phyloP scores from a whole-genome alignment of 2,797 vertebrate species.

The Oreonectes daqikongensis region DNA sequence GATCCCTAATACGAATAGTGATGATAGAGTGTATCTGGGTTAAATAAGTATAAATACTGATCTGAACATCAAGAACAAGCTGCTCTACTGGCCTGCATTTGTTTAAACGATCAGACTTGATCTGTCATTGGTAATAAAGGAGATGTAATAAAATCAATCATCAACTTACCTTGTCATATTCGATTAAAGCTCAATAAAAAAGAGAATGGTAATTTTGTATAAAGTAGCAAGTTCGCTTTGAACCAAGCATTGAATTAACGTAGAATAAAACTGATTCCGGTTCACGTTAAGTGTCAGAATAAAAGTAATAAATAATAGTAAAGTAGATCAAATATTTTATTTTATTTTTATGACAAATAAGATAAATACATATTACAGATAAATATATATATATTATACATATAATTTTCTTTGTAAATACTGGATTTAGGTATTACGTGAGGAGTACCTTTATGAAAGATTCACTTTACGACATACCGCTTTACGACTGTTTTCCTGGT shows the following conservation, averaged over 20 bases:
- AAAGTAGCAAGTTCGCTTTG: slow-evolving; percentile 1
- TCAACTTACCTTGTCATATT: slow-evolving; percentile 52
- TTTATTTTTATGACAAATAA: not conserved
- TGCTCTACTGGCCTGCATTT: not conserved
- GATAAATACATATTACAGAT: not conserved
- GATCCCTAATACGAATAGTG: not conserved
- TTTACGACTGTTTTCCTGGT: slow-evolving; percentile 66
- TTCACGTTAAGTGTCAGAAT: slow-evolving; percentile 22
- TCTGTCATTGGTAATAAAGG: not conserved
- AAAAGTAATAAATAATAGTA: not conserved
- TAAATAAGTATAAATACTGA: not conserved
- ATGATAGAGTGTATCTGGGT: not conserved
- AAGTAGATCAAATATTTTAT: not conserved
- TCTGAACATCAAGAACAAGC: slow-evolving; percentile 2
- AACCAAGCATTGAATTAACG: not conserved
- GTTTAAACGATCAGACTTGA: not conserved
- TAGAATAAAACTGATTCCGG: slow-evolving; percentile 39
- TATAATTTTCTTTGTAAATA: not conserved
- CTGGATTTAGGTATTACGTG: not conserved
- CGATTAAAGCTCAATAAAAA: slow-evolving; percentile 20
- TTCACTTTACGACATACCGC: slow-evolving; percentile 6
- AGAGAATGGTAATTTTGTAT: slow-evolving; percentile 3
- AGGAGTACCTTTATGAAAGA: too few relatives aligned
- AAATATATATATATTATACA: not conserved
- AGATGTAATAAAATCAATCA: not conserved